Base-by-base conservation (phyloP, 2,797 vertebrate genomes). In the Poeciliopsis gracilis region DNA sequence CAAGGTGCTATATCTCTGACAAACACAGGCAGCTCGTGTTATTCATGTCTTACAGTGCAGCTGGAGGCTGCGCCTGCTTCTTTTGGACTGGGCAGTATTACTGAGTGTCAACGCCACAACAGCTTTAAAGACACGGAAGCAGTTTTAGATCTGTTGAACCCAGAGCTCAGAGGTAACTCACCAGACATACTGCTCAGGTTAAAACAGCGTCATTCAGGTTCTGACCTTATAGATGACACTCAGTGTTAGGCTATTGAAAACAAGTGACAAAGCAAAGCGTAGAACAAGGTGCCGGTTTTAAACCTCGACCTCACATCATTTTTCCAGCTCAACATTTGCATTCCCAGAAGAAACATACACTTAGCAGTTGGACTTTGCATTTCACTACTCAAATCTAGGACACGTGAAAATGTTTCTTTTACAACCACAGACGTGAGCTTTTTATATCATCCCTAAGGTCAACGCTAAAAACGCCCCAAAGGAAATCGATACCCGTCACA, bases 1-100 rank as follows among this genome's bases (percentile, higher is more conserved):
- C 15, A 4, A 66, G 76, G 89, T 91, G 89, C 90, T 94, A 83
- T 38, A 83, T 94, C 91, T 88, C 86, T 91, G 90, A 87, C 87
- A 87, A 82, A 77, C 79, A 77, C 70, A 49, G 23, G 12, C 63
- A 72, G 41, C 53, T 12, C 2, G 20, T 38, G 51, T n/a, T 28
- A 61, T 61, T 81, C 81, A 74, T 75, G 43, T 59, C 67, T 55
- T 28, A 78, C 57, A 23, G 80, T 72, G 70, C 67, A 18, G 75
- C 83, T 55, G 4, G 59, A 30, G 79, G 76, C 80, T n/a, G 6
- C 5, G 67, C 30, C 38, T 45, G 59, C 28, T 72, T 66, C 61
- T 76, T 69, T 77, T 69, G 9, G 75, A 9, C 61, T 11, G 61
- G 61, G 3, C 61, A 66, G 16, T 36, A 36, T 63, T 20, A 63